Evolutionary conservation across 1,140 invertebrate genomes (phyloP), one percentile per base, ranked within the genome.

Genomic region (Plutomurus gul): DNA sequence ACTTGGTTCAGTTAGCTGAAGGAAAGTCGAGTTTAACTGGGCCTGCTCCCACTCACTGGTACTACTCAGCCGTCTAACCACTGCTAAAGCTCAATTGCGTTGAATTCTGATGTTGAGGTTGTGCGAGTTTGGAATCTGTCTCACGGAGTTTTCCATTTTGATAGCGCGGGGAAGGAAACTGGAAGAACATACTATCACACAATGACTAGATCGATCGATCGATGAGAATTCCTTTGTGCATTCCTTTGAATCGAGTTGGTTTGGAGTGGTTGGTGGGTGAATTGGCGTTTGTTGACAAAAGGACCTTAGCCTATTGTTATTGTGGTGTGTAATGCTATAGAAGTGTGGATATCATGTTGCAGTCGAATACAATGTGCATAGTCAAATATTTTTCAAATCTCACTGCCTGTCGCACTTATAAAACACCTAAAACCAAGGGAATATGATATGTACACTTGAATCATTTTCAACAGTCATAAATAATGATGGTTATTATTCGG

Each of bases 211-310:
- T 65, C 56, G 56, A 65, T 65, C 56, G 56, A 65, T 65, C 56
- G 56, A 65, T 65, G 56, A 36, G 56, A 65, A 65, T 65, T 65
- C 56, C 56, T 65, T 65, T 65, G 56, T 65, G 27, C 56, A 65
- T 65, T 65, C 56, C 56, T 33, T 65, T 36, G 56, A 16, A 36
- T 33, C 36, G 11, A 65, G 22, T 65, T 36, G 30, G 11, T 43
- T 43, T 43, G 30, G 30, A 30, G 30, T 65, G 56, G 27, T 65
- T 65, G 56, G 30, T 65, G 30, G 16, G 13, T 65, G 27, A 65
- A 65, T 65, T 65, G 27, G 22, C 30, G 30, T 65, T 65, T 65
- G 56, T 65, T 65, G 56, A 65, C 56, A 65, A 65, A 25, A 65
- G 56, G 27, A 65, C 56, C 56, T 11, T 30, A 16, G 30, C 5